Conservation (phyloP, 2,888 invertebrate species). For the Serripes groenlandicus region DNA sequence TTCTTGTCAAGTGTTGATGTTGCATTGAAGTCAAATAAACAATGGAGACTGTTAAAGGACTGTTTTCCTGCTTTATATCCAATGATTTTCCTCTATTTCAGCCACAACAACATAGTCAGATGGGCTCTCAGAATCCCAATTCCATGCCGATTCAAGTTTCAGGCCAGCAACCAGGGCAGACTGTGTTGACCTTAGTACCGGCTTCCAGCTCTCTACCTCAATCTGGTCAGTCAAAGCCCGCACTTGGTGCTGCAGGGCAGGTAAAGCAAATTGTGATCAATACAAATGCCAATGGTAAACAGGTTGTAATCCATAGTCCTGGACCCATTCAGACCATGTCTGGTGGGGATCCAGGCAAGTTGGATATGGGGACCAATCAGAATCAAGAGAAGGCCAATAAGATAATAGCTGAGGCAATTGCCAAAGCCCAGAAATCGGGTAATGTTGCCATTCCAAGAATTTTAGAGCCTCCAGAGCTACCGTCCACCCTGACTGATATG, state of each 20-base stretch:
- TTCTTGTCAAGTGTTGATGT: too few relatives aligned
- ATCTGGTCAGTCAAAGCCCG: constrained; percentile 12
- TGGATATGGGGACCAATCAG: constrained; percentile 6
- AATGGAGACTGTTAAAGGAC: too few relatives aligned
- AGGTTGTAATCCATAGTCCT: constrained; percentile 46
- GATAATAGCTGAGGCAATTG: constrained; percentile 80
- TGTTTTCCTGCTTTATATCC: too few relatives aligned
- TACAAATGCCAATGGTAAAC: constrained; percentile 30
- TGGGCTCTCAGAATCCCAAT: constrained; percentile 21
- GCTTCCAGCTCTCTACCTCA: constrained; percentile 29
- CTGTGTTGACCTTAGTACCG: not conserved
- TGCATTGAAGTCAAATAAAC: too few relatives aligned
- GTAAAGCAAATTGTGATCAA: constrained; percentile 46
- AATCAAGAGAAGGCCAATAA: constrained; percentile 79
- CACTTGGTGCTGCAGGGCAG: not conserved
- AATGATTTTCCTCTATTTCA: too few relatives aligned
- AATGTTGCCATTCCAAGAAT: constrained; percentile 55
- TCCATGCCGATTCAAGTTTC: not conserved
- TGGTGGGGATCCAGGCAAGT: constrained; percentile 27
- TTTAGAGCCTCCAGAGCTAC: constrained; percentile 70
- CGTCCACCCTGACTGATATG: constrained; percentile 76
- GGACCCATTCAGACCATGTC: constrained; percentile 22
- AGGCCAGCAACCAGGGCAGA: constrained; percentile 30
- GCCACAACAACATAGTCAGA: constrained; percentile 38
- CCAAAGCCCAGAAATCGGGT: constrained; percentile 76